phyloP scores from a whole-genome alignment of 2,113 vertebrate species.

The Saccopteryx bilineata region DNA sequence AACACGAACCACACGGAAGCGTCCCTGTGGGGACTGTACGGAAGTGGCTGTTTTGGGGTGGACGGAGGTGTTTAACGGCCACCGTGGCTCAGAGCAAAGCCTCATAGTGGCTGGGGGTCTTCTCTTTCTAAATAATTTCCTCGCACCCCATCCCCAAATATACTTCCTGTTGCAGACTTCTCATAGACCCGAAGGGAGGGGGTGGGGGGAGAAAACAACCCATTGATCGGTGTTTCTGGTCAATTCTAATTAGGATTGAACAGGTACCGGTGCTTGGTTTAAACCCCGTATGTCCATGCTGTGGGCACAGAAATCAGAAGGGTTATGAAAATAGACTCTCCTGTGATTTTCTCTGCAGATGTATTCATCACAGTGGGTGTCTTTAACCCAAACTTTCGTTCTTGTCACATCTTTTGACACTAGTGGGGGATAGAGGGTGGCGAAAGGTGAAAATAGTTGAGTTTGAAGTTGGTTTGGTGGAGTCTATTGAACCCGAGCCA shows the following conservation, averaged over 20 bases:
- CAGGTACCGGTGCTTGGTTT: conserved; percentile 81
- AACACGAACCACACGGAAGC: neutral
- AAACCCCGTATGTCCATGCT: conserved; percentile 81
- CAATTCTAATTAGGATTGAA: conserved; percentile 86
- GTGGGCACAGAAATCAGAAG: conserved; percentile 81
- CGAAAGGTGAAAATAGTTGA: conserved; percentile 84
- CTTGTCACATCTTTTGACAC: conserved; percentile 76
- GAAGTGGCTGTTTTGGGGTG: neutral
- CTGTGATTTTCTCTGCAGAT: conserved; percentile 85
- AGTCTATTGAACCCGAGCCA: conserved; percentile 76
- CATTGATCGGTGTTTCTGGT: conserved; percentile 85
- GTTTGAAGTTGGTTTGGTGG: conserved; percentile 84
- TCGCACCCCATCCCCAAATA: conserved; percentile 71
- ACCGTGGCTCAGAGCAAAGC: conserved; percentile 54
- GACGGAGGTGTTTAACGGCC: conserved; percentile 53
- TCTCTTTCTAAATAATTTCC: conserved; percentile 79
- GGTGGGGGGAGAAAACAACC: neutral
- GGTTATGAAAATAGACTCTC: conserved; percentile 85
- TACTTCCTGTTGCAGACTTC: conserved; percentile 82
- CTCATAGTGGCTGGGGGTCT: conserved; percentile 60
- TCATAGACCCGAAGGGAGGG: conserved; percentile 72
- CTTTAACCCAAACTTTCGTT: conserved; percentile 84
- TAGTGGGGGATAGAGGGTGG: neutral
- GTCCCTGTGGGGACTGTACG: neutral
- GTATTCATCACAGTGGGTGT: conserved; percentile 84